Conservation (phyloP, 2,888 invertebrate genomes). For the Tenthredo mesomela region DNA sequence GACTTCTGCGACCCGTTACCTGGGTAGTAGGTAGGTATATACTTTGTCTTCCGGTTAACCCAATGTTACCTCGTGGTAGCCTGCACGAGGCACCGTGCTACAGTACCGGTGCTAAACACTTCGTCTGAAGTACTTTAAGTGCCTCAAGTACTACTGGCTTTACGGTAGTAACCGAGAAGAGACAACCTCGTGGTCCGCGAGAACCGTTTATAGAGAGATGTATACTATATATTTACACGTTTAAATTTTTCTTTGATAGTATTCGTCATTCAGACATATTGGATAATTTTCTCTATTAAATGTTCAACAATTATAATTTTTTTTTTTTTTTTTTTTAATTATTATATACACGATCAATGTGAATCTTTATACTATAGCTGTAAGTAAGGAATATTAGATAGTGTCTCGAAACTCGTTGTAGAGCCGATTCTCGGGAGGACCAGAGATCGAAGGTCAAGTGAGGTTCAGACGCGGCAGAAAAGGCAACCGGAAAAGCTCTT, state of each 20-base stretch:
- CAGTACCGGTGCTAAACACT: constrained; percentile 45
- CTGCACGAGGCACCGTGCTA: background rate
- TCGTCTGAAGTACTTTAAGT: constrained; percentile 50
- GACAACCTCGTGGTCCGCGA: background rate
- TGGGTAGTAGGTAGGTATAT: background rate
- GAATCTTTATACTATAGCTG: background rate
- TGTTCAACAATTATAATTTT: background rate
- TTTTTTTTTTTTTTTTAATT: background rate
- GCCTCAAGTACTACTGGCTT: constrained; percentile 33
- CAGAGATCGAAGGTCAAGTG: constrained; percentile 31
- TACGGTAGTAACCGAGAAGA: background rate
- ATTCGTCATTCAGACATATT: background rate
- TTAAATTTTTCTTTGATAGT: background rate
- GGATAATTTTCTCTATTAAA: background rate
- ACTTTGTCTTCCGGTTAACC: constrained; percentile 42
- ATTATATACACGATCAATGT: background rate
- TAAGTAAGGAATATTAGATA: background rate
- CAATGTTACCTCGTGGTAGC: constrained; percentile 22
- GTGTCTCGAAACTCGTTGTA: background rate
- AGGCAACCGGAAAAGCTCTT: constrained; percentile 25
- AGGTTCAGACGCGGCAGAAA: background rate
- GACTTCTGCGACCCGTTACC: constrained; percentile 35
- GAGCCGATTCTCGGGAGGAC: background rate
- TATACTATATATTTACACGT: too few species aligned
- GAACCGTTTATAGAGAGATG: background rate